Base-by-base conservation (phyloP, 2,888 invertebrate species). In the Linhomoeus sp. region DNA sequence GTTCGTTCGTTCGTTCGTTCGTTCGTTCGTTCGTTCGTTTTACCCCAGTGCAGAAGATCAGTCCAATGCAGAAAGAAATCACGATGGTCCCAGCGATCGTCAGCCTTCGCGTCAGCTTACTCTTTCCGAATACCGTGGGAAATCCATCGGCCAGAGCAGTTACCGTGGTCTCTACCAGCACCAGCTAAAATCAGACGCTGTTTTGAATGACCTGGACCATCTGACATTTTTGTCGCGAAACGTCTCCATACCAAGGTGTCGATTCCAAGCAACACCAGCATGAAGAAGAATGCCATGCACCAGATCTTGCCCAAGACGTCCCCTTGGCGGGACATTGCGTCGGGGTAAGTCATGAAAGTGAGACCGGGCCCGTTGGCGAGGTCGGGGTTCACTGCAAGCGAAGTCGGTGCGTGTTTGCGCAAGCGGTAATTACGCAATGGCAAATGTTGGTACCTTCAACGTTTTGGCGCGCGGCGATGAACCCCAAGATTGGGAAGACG, bases 401-500 rank as follows among this genome's bases (percentile, higher is more conserved):
- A n/a, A n/a, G n/a, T n/a, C n/a, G n/a, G n/a, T n/a, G n/a, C n/a
- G n/a, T n/a, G n/a, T n/a, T n/a, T n/a, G n/a, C n/a, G n/a, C n/a
- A n/a, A n/a, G n/a, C n/a, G n/a, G n/a, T n/a, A n/a, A n/a, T n/a
- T n/a, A n/a, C n/a, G n/a, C n/a, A n/a, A n/a, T n/a, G n/a, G n/a
- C n/a, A n/a, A n/a, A n/a, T n/a, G n/a, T n/a, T n/a, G n/a, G n/a
- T 37, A 20, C 36, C 39, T 9, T 3, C n/a, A 12, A 19, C 22
- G 20, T 17, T 17, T 22, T 36, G 25, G 3, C 23, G 36, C 25
- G 37, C 14, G 3, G 47, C 43, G 9, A 47, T 19, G 36, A 35
- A 45, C 3, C 47, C 47, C 12, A 47, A 7, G 25, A 47, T 47
- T 3, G 47, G 44, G 29, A 47, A 47, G 17, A 47, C 33, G 24